Evolutionary conservation across 2,888 invertebrate genomes (phyloP).

Genomic region (Falcaria lacertinaria): DNA sequence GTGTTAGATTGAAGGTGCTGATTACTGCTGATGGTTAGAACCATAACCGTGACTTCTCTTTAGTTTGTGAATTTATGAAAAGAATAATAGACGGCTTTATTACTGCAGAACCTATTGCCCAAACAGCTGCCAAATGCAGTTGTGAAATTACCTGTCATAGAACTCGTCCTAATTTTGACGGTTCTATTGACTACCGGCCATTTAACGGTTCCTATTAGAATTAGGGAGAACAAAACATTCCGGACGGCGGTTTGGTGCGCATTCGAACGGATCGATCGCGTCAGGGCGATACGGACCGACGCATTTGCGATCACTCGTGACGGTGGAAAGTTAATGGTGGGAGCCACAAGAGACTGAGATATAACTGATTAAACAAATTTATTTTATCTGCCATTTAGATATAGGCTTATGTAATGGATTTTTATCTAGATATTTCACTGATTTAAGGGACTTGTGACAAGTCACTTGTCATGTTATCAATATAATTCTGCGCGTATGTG

Average conservation of each 20-base stretch:
- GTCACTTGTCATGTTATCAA: too few species aligned
- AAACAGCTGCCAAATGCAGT: neutral
- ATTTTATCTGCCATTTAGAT: too few species aligned
- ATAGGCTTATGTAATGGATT: neutral
- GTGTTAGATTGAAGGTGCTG: neutral
- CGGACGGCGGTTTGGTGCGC: constrained; percentile 22
- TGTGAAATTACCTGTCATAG: neutral
- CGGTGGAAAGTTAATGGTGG: constrained; percentile 5
- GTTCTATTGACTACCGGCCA: constrained; percentile 20
- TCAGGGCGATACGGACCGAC: constrained; percentile 2
- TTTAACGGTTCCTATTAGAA: constrained; percentile 37
- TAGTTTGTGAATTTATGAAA: too few species aligned
- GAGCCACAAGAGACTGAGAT: constrained; percentile 5
- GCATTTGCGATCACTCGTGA: constrained; percentile 2
- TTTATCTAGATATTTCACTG: neutral
- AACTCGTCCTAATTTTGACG: neutral
- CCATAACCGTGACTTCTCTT: too few species aligned
- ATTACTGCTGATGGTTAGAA: neutral
- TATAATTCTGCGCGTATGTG: too few species aligned
- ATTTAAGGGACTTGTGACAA: too few species aligned
- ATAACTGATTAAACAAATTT: neutral
- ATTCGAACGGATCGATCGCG: constrained; percentile 31
- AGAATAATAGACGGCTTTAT: too few species aligned
- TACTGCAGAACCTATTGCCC: too few species aligned
- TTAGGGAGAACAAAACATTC: constrained; percentile 29